phyloP scores from a whole-genome alignment of 2,888 invertebrate species.

The Troides helena region DNA sequence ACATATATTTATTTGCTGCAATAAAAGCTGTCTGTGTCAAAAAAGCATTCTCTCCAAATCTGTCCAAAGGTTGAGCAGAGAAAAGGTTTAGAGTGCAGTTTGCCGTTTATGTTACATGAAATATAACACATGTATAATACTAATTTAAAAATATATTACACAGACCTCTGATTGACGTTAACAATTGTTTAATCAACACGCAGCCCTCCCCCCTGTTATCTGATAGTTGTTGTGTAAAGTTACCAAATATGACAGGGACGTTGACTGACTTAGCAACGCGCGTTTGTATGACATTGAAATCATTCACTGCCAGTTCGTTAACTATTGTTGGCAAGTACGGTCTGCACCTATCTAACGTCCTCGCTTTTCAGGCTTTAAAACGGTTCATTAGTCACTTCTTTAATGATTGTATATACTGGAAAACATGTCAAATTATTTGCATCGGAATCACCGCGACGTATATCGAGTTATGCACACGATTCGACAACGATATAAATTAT shows the following conservation, averaged over 20 bases:
- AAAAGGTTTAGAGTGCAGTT: too few relatives aligned
- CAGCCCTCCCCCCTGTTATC: constrained; percentile 63
- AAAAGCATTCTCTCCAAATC: too few relatives aligned
- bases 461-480: constrained; percentile 5
- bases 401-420: constrained; percentile 53
- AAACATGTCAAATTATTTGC: constrained; percentile 36
- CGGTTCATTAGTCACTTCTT: constrained; percentile 53
- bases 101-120: too few relatives aligned
- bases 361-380: constrained; percentile 47
- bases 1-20: too few relatives aligned
- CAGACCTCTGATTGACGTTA: constrained; percentile 62
- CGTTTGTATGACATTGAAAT: constrained; percentile 56
- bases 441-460: constrained; percentile 33
- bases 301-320: constrained; percentile 52
- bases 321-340: constrained; percentile 52
- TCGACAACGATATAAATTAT: constrained; percentile 17
- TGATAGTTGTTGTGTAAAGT: constrained; percentile 60
- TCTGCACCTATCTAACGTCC: constrained; percentile 53
- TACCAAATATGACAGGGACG: constrained; percentile 58
- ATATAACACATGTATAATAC: too few relatives aligned
- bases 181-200: constrained; percentile 61
- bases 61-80: too few relatives aligned
- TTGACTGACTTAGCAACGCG: constrained; percentile 60
- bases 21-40: too few relatives aligned
- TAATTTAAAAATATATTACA: constrained; percentile 29